Percentiles rank a stretch among this genome's conserved stretches.
Evolutionary conservation across 2,888 invertebrate species (phyloP).

Genomic region (Caenorhabditis macrosperma): DNA sequence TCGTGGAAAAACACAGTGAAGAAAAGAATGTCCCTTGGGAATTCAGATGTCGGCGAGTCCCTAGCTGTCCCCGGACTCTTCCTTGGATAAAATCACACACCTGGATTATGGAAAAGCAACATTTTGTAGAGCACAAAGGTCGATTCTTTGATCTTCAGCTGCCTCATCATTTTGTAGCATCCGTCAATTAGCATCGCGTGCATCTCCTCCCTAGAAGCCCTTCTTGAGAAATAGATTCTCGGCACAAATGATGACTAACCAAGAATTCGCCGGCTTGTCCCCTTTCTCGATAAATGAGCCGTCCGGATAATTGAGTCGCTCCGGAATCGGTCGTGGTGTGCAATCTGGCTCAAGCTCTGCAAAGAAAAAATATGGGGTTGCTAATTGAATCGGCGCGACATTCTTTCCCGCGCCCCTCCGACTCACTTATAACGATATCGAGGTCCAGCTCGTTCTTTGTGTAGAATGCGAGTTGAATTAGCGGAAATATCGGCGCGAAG

Average conservation of each 20-base stretch:
- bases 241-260: conserved; percentile 32
- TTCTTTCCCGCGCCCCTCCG: no score
- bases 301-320: conserved; percentile 70
- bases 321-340: conserved; percentile 59
- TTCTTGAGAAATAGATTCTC: background rate
- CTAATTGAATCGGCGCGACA: background rate
- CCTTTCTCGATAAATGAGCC: conserved; percentile 70
- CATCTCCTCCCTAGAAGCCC: conserved; percentile 66
- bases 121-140: conserved; percentile 72
- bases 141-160: conserved; percentile 64
- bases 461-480: conserved; percentile 71
- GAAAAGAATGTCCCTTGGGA: background rate
- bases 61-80: no score
- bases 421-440: conserved; percentile 56
- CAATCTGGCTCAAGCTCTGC: conserved; percentile 64
- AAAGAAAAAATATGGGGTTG: background rate
- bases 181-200: conserved; percentile 70
- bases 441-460: conserved; percentile 55
- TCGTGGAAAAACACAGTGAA: no score
- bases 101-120: conserved; percentile 72
- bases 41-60: no score
- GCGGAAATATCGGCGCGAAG: conserved; percentile 68
- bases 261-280: conserved; percentile 44
- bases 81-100: conserved; percentile 51
- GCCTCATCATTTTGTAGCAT: conserved; percentile 67